Evolutionary conservation across 2,888 invertebrate species (phyloP), one percentile per base, ranked within the genome.

Genomic region (Plagodis pulveraria): DNA sequence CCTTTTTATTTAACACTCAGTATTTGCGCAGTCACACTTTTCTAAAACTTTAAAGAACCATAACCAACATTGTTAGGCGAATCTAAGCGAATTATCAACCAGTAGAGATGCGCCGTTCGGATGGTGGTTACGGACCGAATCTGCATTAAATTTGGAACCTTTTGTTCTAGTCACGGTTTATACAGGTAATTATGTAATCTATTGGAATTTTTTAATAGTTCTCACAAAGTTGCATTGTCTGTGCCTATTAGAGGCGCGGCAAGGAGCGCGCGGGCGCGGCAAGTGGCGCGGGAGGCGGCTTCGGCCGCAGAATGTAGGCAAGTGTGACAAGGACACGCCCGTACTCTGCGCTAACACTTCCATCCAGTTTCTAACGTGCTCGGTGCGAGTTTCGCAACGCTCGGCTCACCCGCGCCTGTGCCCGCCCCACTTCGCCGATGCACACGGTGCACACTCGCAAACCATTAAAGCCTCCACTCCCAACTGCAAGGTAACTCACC

Each of bases 271-370:
- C 40, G 71, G 73, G 76, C 57, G 78, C 38, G 12, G 53, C 34
- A 58, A 70, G 82, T 74, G 81, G 83, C 67, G 85, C 77, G 85
- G 81, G 86, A 80, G 83, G 84, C 75, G 83, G 78, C 81, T 84
- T 80, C 78, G 80, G 86, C 83, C 83, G 80, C 84, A 87, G 89
- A 91, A 92, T 92, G 91, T 91, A 91, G 91, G 91, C 91, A 92
- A 92, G 84, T 91, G 91, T 91, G 91, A 91, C 91, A 92, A 92
- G 91, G 91, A 91, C 91, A 91, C 89, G 88, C 91, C 89, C 89
- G 91, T 89, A 91, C 91, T 85, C 83, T 83, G 86, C 83, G 85
- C 87, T 85, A 90, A 86, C 87, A 90, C 89, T 91, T 89, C 91
- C 91, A 92, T 90, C 91, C 88, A 92, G 91, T 91, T 91, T 90